These are phyloP conservation scores for Aphis gossypii DNA, from an alignment of 1,140 invertebrate species.

Conservation along the genomic window DNA sequence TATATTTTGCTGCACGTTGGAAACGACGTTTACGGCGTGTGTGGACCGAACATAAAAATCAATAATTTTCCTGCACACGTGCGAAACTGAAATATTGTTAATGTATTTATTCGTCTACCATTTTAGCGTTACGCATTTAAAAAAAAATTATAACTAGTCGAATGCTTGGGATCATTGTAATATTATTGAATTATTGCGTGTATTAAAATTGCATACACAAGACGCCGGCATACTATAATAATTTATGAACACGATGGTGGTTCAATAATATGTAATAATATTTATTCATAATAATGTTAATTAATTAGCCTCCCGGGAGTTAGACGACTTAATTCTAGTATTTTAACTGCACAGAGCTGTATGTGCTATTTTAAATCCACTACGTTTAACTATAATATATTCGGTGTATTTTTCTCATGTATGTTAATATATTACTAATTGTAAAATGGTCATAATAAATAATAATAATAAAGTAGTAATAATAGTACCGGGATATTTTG, in stretches of 20 bases:
- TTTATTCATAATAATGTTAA: neutral
- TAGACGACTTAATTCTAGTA: neutral
- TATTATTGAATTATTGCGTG: neutral
- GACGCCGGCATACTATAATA: neutral
- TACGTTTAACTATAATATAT: neutral
- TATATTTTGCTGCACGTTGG: neutral
- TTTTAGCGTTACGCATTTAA: neutral
- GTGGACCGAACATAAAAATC: slow-evolving; percentile 34
- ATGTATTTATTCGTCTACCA: neutral
- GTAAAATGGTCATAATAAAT: too few relatives aligned
- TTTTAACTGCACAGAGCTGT: neutral
- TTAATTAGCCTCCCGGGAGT: too few relatives aligned
- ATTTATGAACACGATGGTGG: neutral
- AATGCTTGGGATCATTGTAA: neutral
- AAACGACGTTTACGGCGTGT: neutral
- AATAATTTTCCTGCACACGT: slow-evolving; percentile 28
- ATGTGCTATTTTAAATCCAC: neutral
- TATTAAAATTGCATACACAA: neutral
- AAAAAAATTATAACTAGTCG: neutral
- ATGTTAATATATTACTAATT: neutral
- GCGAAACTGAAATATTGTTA: neutral
- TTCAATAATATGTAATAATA: neutral
- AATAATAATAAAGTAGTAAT: too few relatives aligned
- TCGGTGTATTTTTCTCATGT: neutral
- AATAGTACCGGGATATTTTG: too few relatives aligned